Conservation (phyloP, 2,113 vertebrate genomes). For the Stigmatopora nigra region DNA sequence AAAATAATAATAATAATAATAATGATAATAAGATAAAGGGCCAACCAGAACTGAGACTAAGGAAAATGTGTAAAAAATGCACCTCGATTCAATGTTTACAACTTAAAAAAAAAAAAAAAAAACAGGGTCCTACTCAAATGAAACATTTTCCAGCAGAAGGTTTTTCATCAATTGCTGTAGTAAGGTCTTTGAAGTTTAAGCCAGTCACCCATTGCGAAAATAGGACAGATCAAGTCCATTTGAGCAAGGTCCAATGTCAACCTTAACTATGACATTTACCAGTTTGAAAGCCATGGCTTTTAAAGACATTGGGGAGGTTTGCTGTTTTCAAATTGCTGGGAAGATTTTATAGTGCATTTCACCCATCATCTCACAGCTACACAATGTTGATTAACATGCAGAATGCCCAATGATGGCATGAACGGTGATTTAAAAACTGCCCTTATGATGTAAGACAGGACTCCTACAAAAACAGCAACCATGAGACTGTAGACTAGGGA, state of each 20-base stretch:
- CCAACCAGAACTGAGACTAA: conserved; percentile 13
- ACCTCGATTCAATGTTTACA: conserved; percentile 33
- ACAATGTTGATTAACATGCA: background rate
- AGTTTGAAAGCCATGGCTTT: background rate
- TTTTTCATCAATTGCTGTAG: conserved; percentile 33
- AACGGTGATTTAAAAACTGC: background rate
- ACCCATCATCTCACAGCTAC: too few relatives aligned
- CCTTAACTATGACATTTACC: background rate
- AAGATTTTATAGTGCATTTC: too few relatives aligned
- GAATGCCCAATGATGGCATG: background rate
- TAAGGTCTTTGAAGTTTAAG: conserved; percentile 33
- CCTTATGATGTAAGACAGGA: background rate
- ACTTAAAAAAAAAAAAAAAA: conserved; percentile 10
- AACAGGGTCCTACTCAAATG: conserved; percentile 23
- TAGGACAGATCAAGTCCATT: conserved; percentile 7
- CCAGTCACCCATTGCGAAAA: conserved; percentile 24
- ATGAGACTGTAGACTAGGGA: background rate
- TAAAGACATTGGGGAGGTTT: background rate
- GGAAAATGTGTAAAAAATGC: conserved; percentile 16
- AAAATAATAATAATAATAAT: too few relatives aligned
- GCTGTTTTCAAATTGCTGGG: too few relatives aligned
- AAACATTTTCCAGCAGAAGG: conserved; percentile 34
- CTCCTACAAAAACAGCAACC: background rate
- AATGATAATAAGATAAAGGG: background rate
- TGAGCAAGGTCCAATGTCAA: conserved; percentile 9